These are phyloP conservation scores for Parnassius smintheus DNA, from an alignment of 2,888 invertebrate species.

Conservation along the genomic window DNA sequence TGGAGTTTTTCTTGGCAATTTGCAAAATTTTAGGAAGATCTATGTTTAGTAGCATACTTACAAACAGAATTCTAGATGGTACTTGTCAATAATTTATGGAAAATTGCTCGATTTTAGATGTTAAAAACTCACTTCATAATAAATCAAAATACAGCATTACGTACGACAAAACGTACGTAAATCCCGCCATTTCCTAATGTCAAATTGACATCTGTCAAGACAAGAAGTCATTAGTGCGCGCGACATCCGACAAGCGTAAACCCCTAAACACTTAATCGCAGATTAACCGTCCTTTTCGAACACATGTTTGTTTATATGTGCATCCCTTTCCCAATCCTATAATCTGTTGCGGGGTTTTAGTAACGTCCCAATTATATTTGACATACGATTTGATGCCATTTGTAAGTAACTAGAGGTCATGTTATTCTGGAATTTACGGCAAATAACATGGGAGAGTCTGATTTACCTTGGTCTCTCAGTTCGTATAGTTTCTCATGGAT, in stretches of 20 bases:
- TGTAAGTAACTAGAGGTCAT: constrained; percentile 15
- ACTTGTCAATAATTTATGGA: no score
- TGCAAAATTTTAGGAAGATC: no score
- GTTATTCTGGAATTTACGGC: constrained; percentile 29
- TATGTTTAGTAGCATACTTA: no score
- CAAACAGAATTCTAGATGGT: no score
- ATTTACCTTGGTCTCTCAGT: constrained; percentile 7
- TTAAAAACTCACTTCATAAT: not conserved
- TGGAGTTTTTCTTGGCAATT: no score
- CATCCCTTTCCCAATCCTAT: constrained; percentile 55
- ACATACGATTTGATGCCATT: constrained; percentile 15
- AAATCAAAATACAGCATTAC: constrained; percentile 9
- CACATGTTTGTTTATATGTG: constrained; percentile 29
- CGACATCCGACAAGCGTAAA: constrained; percentile 41
- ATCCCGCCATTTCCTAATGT: constrained; percentile 35
- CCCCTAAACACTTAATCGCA: constrained; percentile 48
- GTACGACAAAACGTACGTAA: no score
- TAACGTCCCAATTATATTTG: constrained; percentile 28
- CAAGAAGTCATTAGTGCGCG: constrained; percentile 50
- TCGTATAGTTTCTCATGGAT: constrained; percentile 1
- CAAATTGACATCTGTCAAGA: constrained; percentile 62
- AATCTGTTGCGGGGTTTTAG: constrained; percentile 47
- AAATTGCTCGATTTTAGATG: constrained; percentile 12
- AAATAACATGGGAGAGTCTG: constrained; percentile 16
- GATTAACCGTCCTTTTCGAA: constrained; percentile 36